These are phyloP conservation scores for Cabera pusaria DNA, from an alignment of 2,888 invertebrate species.

Conservation along the genomic window DNA sequence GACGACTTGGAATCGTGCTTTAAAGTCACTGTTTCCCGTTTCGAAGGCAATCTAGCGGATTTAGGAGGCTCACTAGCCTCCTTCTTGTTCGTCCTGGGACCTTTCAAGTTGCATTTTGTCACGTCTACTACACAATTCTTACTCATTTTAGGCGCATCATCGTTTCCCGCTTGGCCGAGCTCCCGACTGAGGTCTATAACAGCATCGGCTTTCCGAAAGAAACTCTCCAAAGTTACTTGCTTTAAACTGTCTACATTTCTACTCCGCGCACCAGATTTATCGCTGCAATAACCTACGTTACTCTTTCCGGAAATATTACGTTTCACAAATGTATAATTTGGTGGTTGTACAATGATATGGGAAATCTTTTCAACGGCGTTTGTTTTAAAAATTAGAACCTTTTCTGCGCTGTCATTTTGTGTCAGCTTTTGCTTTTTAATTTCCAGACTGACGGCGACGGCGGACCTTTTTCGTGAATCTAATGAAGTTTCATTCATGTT, in stretches of 20 bases:
- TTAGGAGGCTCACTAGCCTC: conserved; percentile 4
- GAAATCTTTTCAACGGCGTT: conserved; percentile 71
- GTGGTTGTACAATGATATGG: conserved; percentile 75
- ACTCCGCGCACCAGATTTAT: conserved; percentile 47
- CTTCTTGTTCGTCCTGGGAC: conserved; percentile 36
- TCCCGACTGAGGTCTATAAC: conserved; percentile 17
- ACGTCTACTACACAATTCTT: conserved; percentile 56
- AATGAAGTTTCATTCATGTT: conserved; percentile 43
- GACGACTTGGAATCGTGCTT: conserved; percentile 45
- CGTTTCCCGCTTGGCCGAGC: conserved; percentile 31
- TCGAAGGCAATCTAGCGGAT: conserved; percentile 39
- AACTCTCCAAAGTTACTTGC: conserved; percentile 59
- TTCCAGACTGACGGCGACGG: conserved; percentile 65
- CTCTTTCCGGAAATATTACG: conserved; percentile 51
- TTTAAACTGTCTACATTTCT: conserved; percentile 48
- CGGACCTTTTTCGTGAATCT: conserved; percentile 47
- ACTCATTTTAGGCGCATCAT: conserved; percentile 64
- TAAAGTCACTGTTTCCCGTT: conserved; percentile 38
- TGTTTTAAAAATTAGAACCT: conserved; percentile 78
- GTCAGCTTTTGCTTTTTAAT: conserved; percentile 67
- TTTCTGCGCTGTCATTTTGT: conserved; percentile 49
- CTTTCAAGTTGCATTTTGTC: conserved; percentile 51
- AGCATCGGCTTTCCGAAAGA: conserved; percentile 49
- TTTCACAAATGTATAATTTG: conserved; percentile 76
- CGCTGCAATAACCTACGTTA: conserved; percentile 45